Conservation (phyloP, 2,888 invertebrate genomes). For the Tachystola acroxantha region DNA sequence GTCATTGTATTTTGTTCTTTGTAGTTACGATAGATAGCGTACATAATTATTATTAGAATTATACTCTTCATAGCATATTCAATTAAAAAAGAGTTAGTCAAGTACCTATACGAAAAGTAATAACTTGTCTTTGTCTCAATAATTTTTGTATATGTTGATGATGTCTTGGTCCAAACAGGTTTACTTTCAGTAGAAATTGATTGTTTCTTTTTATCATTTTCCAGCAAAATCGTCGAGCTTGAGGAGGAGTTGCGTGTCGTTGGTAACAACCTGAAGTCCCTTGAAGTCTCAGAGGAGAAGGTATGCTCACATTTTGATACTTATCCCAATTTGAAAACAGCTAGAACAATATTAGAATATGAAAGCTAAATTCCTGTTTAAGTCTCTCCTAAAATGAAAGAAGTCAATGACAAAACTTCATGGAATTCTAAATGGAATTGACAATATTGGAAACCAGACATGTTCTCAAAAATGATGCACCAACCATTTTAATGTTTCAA, state of each 20-base stretch:
- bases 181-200: conserved; percentile 47
- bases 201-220: conserved; percentile 38
- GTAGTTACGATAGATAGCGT: no score
- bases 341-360: conserved; percentile 5
- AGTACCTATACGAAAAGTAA: no score
- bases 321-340: conserved; percentile 4
- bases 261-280: conserved; percentile 99
- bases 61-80: no score
- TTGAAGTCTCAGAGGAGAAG: conserved; percentile 99
- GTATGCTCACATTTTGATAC: conserved; percentile 77
- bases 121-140: no score
- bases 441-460: no score
- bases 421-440: no score
- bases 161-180: background rate
- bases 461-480: conserved; percentile 72
- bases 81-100: no score
- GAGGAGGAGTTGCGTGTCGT: conserved; percentile 99
- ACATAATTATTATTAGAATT: no score
- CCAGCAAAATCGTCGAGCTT: conserved; percentile 99
- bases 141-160: no score
- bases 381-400: background rate
- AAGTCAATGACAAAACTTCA: no score
- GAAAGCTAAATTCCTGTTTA: background rate
- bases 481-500: conserved; percentile 36
- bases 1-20: no score